Evolutionary conservation across 2,113 vertebrate genomes (phyloP), one percentile per base, ranked within the genome.

Genomic region (Pedetes capensis): DNA sequence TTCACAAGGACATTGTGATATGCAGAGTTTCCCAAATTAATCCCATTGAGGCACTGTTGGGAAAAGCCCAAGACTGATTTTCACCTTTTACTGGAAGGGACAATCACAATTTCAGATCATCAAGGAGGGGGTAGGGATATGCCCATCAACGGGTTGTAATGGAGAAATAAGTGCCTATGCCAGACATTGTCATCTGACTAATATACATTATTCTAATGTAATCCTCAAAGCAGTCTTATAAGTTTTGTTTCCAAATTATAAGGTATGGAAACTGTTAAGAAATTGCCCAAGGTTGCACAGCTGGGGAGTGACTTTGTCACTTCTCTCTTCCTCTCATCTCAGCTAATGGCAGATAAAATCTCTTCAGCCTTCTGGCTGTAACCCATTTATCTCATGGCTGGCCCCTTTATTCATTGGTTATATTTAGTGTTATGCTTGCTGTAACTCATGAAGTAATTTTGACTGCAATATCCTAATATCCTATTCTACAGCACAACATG

Each of bases 11-110:
- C 79, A 88, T 76, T 86, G 42, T 76, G 82, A 85, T 86, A 49
- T 94, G 53, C 82, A 82, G 88, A 80, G 42, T 95, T 96, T 89
- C 63, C 81, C 12, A 93, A 66, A 92, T 96, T 59, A 95, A 91
- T 96, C 83, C 78, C 72, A 82, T 81, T 72, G 86, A 81, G 78
- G 39, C 61, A 63, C 29, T 95, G 47, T 96, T 95, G 92, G 83
- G 63, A 96, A 86, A 91, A 85, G 42, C 86, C 89, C 74, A 94
- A 74, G 78, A 91, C 82, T 96, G 87, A 81, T 76, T 93, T 84
- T 91, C 2, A 18, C 55, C 37, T 68, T 94, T 96, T 95, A 51
- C 95, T 91, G 89, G 86, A 93, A 96, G 83, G 61, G 27, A 39
- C 68, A 29, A 5, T 95, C 51, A 51, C 63, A 39, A 3, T 89